Evolutionary conservation across 2,888 invertebrate genomes (phyloP).

Genomic region (Eulithis prunata): DNA sequence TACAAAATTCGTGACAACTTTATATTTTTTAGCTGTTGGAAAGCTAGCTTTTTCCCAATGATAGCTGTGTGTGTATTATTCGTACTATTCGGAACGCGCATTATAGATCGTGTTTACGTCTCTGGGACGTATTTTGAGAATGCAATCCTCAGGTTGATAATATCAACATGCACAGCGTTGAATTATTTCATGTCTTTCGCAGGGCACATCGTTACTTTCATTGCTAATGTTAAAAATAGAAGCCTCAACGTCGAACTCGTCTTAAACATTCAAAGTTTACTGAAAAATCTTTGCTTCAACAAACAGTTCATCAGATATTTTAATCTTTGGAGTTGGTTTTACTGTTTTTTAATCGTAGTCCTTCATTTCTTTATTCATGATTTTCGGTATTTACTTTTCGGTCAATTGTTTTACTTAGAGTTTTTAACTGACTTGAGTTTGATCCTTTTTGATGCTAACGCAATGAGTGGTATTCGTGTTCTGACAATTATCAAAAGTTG

Average conservation of each 20-base stretch:
- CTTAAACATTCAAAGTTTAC: constrained; percentile 5
- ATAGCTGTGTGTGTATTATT: not conserved
- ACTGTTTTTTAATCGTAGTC: constrained; percentile 6
- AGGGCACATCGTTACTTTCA: constrained; percentile 11
- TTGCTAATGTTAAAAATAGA: constrained; percentile 7
- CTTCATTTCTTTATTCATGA: not conserved
- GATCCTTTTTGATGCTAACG: constrained; percentile 17
- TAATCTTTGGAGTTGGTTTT: constrained; percentile 13
- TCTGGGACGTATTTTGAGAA: too few species aligned
- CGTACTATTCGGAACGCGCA: not conserved
- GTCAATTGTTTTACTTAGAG: not conserved
- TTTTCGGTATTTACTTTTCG: too few species aligned
- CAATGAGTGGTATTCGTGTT: constrained; percentile 7
- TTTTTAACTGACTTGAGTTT: not conserved
- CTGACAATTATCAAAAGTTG: constrained; percentile 1
- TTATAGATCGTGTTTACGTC: too few species aligned
- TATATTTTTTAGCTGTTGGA: constrained; percentile 16
- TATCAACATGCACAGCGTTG: not conserved
- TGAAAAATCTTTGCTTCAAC: constrained; percentile 7
- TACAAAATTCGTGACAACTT: constrained; percentile 9
- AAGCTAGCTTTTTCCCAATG: not conserved
- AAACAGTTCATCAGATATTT: not conserved
- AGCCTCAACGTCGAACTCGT: constrained; percentile 9
- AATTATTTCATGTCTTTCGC: not conserved
- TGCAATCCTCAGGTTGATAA: not conserved